A percentile compares a stretch with the other conserved stretches of the same genome.
Evolutionary conservation across 2,888 invertebrate species (phyloP).

Genomic region (Anticlea derivata): DNA sequence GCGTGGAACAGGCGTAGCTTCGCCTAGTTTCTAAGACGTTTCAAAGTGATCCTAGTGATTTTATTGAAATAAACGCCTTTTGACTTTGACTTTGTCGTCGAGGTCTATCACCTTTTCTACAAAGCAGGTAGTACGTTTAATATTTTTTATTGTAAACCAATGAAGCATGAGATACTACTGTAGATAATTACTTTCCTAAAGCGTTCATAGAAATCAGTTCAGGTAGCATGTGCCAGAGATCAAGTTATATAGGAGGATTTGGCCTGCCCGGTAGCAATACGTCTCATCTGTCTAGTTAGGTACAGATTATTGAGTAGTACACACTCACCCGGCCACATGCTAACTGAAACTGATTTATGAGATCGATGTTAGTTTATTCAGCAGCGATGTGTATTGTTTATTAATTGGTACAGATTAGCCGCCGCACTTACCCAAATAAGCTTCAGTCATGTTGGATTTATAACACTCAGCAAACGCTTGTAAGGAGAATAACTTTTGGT

Average conservation of each 20-base stretch:
- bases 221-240: constrained; percentile 39
- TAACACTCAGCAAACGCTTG: not conserved
- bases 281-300: constrained; percentile 60
- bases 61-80: too few species aligned
- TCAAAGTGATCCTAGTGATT: too few species aligned
- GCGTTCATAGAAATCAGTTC: constrained; percentile 36
- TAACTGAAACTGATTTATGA: constrained; percentile 77
- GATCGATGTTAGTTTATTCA: constrained; percentile 64
- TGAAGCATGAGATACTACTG: constrained; percentile 34
- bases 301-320: constrained; percentile 70
- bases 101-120: too few species aligned
- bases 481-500: not conserved
- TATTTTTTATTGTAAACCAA: constrained; percentile 30
- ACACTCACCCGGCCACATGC: constrained; percentile 61
- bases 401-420: constrained; percentile 55
- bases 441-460: not conserved
- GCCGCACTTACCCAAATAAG: constrained; percentile 14
- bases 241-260: constrained; percentile 48
- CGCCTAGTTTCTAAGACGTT: too few species aligned
- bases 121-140: not conserved
- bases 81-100: too few species aligned
- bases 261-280: constrained; percentile 55
- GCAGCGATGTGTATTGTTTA: constrained; percentile 53
- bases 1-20: too few species aligned
- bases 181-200: constrained; percentile 35